Conservation (phyloP, 2,888 invertebrate genomes). For the Bembecia ichneumoniformis region DNA sequence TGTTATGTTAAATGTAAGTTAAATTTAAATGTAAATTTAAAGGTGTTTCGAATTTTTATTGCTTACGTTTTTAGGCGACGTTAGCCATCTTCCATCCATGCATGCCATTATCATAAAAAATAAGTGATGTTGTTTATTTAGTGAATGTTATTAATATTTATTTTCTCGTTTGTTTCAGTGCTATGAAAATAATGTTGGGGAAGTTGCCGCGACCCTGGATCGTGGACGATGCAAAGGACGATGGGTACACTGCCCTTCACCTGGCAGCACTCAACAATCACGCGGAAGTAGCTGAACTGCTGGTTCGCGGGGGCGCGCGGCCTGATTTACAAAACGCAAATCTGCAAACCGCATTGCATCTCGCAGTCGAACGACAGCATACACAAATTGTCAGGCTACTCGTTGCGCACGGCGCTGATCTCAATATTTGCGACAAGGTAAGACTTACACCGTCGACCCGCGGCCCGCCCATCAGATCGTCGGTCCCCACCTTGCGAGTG, state of each 20-base stretch:
- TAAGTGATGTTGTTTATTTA: background rate
- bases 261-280: conserved; percentile 97
- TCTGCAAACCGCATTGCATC: conserved; percentile 91
- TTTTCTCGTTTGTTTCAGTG: conserved; percentile 73
- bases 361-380: conserved; percentile 97
- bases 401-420: conserved; percentile 92
- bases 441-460: conserved; percentile 24
- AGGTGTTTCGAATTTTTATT: no score
- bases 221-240: conserved; percentile 98
- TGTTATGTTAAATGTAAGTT: no score
- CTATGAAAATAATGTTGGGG: conserved; percentile 94
- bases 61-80: no score
- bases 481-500: no score
- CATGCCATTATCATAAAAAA: no score
- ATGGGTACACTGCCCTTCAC: conserved; percentile 97
- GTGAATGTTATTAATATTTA: conserved; percentile 1
- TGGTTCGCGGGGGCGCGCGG: conserved; percentile 92
- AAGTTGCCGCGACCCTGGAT: conserved; percentile 97
- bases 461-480: no score
- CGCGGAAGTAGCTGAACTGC: conserved; percentile 93
- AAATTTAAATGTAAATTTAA: no score
- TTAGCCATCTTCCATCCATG: no score
- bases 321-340: conserved; percentile 97
- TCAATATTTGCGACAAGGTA: conserved; percentile 97
- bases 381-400: conserved; percentile 96